Percentiles rank a stretch among this genome's conserved stretches.
Evolutionary conservation across 2,888 invertebrate species (phyloP).

Genomic region (Ferdinandea cuprea): DNA sequence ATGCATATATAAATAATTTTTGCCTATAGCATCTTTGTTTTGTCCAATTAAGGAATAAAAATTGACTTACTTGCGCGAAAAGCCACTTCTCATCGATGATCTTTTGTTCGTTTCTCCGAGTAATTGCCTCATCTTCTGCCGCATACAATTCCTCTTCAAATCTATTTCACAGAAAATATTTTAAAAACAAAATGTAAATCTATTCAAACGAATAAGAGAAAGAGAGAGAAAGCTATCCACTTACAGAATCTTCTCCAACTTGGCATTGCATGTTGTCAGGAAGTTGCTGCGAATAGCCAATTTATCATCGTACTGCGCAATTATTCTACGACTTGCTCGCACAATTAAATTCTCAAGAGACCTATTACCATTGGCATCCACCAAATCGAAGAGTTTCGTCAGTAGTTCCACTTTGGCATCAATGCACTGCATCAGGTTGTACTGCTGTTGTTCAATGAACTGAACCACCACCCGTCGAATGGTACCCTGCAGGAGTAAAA

Average conservation of each 20-base stretch:
- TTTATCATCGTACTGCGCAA: conserved; percentile 57
- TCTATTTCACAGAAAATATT: conserved; percentile 42
- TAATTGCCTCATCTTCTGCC: conserved; percentile 65
- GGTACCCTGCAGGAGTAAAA: conserved; percentile 31
- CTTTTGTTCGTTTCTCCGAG: conserved; percentile 76
- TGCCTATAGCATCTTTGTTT: no score
- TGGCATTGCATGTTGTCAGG: conserved; percentile 30
- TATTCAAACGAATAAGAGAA: conserved; percentile 23
- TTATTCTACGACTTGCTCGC: conserved; percentile 62
- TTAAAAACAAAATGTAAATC: conserved; percentile 17
- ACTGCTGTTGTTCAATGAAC: conserved; percentile 59
- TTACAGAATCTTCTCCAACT: conserved; percentile 53
- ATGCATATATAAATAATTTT: no score
- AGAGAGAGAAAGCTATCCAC: conserved; percentile 15
- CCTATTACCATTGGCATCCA: conserved; percentile 66
- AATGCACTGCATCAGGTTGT: conserved; percentile 51
- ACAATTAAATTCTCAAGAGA: conserved; percentile 69
- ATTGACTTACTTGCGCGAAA: conserved; percentile 80
- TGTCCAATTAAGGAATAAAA: conserved; percentile 13
- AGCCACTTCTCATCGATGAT: conserved; percentile 83
- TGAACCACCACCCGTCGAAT: conserved; percentile 64
- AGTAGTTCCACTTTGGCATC: conserved; percentile 66
- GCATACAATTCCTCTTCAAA: conserved; percentile 75
- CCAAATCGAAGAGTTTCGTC: conserved; percentile 66
- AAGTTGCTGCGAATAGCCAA: conserved; percentile 60